These are phyloP conservation scores for Venustaconcha ellipsiformis DNA, from an alignment of 1,140 invertebrate species.

Conservation along the genomic window DNA sequence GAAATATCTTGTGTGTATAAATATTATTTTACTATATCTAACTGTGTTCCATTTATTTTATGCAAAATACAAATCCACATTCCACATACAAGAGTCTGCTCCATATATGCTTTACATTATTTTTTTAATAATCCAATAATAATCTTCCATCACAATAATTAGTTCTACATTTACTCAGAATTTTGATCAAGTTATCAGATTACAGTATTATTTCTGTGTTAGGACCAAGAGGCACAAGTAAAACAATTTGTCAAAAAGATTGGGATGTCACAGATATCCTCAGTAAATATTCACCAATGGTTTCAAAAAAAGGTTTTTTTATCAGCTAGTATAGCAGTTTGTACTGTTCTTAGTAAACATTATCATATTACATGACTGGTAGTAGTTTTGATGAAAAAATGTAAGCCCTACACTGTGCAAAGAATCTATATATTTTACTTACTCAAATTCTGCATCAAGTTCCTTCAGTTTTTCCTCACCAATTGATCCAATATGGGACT, in stretches of 20 bases:
- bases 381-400: not conserved
- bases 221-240: no score
- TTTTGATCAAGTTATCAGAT: no score
- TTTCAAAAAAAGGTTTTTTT: not conserved
- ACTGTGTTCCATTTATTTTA: no score
- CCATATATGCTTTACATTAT: no score
- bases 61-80: no score
- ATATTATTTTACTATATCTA: no score
- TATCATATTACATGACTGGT: not conserved
- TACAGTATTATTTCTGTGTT: no score
- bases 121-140: no score
- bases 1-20: no score
- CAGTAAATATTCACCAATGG: not conserved
- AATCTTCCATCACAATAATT: no score
- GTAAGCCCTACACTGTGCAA: not conserved
- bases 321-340: not conserved
- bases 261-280: not conserved
- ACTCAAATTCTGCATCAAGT: slow-evolving; percentile 38
- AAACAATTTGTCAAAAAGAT: not conserved
- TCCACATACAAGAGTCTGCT: no score
- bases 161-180: no score
- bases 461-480: slow-evolving; percentile 23
- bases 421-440: slow-evolving; percentile 4
- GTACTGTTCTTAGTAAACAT: not conserved
- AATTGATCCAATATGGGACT: slow-evolving; percentile 41